These are phyloP conservation scores for Montifringilla adamsi DNA, from an alignment of 2,113 vertebrate genomes.

Conservation along the genomic window DNA sequence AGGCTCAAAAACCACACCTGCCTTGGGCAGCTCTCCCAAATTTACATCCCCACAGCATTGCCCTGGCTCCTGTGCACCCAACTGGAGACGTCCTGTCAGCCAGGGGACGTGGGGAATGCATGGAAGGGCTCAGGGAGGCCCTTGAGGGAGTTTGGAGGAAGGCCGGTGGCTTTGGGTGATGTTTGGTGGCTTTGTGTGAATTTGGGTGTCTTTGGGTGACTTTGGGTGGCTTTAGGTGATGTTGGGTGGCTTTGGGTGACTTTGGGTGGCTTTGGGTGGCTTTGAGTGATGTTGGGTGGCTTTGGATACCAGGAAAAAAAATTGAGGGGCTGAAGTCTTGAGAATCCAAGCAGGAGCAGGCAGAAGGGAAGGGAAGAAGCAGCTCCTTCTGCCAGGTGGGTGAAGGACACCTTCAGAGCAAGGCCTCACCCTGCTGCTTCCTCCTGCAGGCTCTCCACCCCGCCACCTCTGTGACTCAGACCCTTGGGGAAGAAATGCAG, in stretches of 20 bases:
- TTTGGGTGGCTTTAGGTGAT: too few relatives aligned
- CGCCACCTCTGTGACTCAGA: neutral
- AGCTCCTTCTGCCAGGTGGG: neutral
- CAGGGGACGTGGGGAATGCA: rapidly evolving
- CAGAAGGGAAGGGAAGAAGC: neutral
- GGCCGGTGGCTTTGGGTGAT: neutral
- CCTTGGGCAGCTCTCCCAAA: rapidly evolving
- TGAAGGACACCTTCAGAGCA: neutral
- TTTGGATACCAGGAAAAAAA: neutral
- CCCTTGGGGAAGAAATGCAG: neutral
- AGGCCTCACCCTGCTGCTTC: neutral
- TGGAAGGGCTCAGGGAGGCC: neutral
- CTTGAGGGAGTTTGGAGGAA: neutral
- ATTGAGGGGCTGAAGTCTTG: rapidly evolving
- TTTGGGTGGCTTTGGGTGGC: too few relatives aligned
- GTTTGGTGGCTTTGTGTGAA: neutral
- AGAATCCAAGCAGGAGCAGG: neutral
- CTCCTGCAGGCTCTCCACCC: neutral
- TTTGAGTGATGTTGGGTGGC: too few relatives aligned
- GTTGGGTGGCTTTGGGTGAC: too few relatives aligned
- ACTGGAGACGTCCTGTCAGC: rapidly evolving
- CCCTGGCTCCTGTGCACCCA: neutral
- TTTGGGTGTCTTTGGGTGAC: neutral
- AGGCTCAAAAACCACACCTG: rapidly evolving
- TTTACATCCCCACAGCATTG: rapidly evolving